Evolutionary conservation across 2,888 invertebrate species (phyloP).

Genomic region (Monochamus alternatus): DNA sequence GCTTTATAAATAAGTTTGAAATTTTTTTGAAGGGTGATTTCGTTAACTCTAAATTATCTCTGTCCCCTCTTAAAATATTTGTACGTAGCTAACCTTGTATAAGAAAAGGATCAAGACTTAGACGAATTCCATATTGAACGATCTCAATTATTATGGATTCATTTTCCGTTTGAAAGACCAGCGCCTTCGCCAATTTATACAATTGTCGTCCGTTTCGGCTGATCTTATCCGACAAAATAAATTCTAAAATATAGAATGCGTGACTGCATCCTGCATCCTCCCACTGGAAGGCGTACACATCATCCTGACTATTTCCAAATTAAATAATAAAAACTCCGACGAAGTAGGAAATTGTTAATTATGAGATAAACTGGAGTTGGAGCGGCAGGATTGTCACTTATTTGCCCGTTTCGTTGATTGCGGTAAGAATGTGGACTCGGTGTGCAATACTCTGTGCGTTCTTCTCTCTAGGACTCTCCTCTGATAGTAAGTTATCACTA

Average conservation of each 20-base stretch:
- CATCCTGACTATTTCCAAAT: constrained; percentile 50
- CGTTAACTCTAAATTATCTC: too few species aligned
- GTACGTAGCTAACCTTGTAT: too few species aligned
- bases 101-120: too few species aligned
- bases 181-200: too few species aligned
- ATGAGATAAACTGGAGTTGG: constrained; percentile 43
- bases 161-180: too few species aligned
- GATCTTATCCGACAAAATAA: constrained; percentile 14
- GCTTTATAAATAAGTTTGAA: too few species aligned
- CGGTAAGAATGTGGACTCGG: constrained; percentile 42
- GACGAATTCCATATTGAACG: background rate
- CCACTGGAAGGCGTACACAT: constrained; percentile 11
- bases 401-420: constrained; percentile 43
- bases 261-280: constrained; percentile 44
- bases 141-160: background rate
- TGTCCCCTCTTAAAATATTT: too few species aligned
- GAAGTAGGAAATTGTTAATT: constrained; percentile 57
- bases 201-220: too few species aligned
- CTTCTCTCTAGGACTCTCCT: constrained; percentile 35
- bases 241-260: constrained; percentile 38
- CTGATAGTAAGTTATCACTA: constrained; percentile 42
- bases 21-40: too few species aligned
- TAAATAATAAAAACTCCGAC: constrained; percentile 54
- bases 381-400: constrained; percentile 35
- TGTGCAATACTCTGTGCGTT: constrained; percentile 32